Conservation (phyloP, 1,140 invertebrate species). For the Gerris buenoi region DNA sequence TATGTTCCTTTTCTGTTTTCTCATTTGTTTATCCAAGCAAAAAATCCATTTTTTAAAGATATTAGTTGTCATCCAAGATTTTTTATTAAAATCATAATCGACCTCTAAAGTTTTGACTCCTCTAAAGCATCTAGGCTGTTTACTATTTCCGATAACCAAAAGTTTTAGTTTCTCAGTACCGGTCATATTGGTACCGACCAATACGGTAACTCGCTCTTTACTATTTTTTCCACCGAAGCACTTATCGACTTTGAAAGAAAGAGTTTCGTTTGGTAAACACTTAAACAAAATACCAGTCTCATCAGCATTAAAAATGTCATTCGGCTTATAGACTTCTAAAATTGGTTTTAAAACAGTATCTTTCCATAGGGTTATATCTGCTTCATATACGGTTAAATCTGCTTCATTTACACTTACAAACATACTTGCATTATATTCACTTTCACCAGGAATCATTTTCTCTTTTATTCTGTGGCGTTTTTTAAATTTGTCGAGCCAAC, state of each 20-base stretch:
- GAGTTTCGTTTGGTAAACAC: conserved; percentile 11
- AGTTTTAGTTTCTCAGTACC: conserved; percentile 37
- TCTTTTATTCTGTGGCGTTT: background rate
- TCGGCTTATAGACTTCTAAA: background rate
- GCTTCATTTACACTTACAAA: no score
- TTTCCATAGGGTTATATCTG: background rate
- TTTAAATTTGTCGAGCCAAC: background rate
- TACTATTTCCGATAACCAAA: conserved; percentile 9
- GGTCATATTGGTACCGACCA: conserved; percentile 25
- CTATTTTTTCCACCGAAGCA: conserved; percentile 28
- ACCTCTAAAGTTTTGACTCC: conserved; percentile 7
- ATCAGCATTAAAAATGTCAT: background rate
- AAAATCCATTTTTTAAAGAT: conserved; percentile 28
- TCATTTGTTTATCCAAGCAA: conserved; percentile 21
- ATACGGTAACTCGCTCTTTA: conserved; percentile 29
- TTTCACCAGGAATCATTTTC: background rate
- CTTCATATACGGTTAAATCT: no score
- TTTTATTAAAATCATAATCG: conserved; percentile 9
- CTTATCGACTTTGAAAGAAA: conserved; percentile 26
- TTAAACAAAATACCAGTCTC: background rate
- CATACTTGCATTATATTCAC: background rate
- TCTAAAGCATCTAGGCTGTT: conserved; percentile 13
- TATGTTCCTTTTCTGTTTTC: background rate
- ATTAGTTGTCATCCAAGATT: conserved; percentile 18
- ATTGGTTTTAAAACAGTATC: background rate